Conservation (phyloP, 2,888 invertebrate genomes). For the Cheilosia variabilis region DNA sequence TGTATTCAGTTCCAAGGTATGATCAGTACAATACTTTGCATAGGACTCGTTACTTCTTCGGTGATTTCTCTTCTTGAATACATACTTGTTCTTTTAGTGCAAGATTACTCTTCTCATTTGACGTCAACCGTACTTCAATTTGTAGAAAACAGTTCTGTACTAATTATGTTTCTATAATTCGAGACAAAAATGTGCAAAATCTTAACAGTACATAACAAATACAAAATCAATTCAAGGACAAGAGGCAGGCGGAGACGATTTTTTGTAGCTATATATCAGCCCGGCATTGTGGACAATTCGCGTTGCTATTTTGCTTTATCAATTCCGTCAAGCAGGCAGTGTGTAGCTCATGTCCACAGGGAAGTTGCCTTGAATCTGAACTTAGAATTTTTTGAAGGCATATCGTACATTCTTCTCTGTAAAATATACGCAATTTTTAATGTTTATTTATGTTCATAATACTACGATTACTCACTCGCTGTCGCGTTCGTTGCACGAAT, state of each 20-base stretch:
- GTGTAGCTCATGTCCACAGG: constrained; percentile 77
- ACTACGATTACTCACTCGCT: constrained; percentile 5
- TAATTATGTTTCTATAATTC: neutral
- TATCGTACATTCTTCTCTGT: constrained; percentile 71
- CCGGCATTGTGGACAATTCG: constrained; percentile 37
- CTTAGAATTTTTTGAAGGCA: constrained; percentile 70
- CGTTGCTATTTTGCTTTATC: neutral
- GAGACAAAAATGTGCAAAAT: constrained; percentile 10
- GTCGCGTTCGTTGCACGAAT: neutral
- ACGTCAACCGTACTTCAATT: no score
- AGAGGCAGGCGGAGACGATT: neutral
- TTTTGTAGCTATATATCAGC: neutral
- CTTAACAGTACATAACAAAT: neutral
- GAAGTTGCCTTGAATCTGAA: constrained; percentile 48
- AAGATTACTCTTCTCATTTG: no score
- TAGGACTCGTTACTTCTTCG: no score
- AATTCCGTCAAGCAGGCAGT: constrained; percentile 40
- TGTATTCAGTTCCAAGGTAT: no score
- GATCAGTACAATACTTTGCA: no score
- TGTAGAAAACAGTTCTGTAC: no score
- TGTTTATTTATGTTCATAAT: no score
- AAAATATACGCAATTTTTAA: neutral
- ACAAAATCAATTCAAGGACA: constrained; percentile 38
- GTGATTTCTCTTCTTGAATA: no score
- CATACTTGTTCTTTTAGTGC: no score